Conservation (phyloP, 2,113 vertebrate genomes). For the Lepisosteus oculatus region DNA sequence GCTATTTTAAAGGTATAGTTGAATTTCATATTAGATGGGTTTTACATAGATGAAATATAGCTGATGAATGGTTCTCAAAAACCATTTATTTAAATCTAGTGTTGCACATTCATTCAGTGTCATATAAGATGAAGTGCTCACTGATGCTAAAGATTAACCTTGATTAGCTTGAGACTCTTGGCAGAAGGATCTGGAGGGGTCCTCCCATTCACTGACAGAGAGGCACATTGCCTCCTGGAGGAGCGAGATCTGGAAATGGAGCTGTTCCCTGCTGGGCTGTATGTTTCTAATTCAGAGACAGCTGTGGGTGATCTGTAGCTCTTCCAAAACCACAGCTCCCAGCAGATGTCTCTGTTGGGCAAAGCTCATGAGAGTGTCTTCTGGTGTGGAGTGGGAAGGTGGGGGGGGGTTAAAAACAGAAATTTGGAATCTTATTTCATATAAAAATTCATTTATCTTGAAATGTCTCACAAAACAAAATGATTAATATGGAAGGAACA, state of each 20-base stretch:
- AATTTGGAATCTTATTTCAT: too few relatives aligned
- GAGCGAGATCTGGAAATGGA: not conserved
- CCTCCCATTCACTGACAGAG: not conserved
- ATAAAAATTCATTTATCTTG: too few relatives aligned
- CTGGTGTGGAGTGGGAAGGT: too few relatives aligned
- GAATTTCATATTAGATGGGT: too few relatives aligned
- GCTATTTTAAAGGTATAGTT: too few relatives aligned
- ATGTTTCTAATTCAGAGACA: not conserved
- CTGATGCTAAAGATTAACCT: not conserved
- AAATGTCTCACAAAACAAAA: too few relatives aligned
- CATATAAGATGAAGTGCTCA: not conserved
- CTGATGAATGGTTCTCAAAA: too few relatives aligned
- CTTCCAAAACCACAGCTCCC: not conserved
- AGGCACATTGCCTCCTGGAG: not conserved
- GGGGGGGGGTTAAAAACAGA: too few relatives aligned
- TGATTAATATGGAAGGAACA: too few relatives aligned
- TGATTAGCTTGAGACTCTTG: not conserved
- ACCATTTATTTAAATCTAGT: too few relatives aligned
- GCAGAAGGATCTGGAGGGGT: not conserved
- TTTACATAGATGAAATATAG: too few relatives aligned
- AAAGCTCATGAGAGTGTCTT: not conserved
- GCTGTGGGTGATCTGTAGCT: not conserved
- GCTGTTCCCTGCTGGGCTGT: not conserved
- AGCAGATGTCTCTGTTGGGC: conserved; percentile 5
- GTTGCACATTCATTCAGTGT: too few relatives aligned